phyloP scores from a whole-genome alignment of 2,888 invertebrate genomes.

The Drosophila gaucha region DNA sequence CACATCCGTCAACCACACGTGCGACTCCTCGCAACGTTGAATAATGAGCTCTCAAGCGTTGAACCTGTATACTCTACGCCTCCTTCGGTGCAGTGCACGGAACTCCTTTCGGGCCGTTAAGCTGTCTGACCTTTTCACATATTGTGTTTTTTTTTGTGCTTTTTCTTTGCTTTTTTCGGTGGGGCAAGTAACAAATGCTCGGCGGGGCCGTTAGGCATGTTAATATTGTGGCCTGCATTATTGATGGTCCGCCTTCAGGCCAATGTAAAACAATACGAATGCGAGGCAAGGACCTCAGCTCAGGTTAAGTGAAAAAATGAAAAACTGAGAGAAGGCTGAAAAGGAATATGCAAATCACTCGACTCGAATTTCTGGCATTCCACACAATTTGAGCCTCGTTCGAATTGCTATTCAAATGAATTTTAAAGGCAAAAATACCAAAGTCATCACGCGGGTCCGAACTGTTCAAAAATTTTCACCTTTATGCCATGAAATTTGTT shows the following conservation, averaged over 20 bases:
- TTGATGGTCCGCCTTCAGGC: slow-evolving; percentile 28
- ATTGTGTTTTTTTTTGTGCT: not conserved
- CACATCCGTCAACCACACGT: slow-evolving; percentile 24
- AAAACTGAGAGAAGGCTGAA: too few species aligned
- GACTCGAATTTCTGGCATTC: slow-evolving; percentile 37
- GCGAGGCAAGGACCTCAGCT: slow-evolving; percentile 12
- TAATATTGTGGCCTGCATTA: slow-evolving; percentile 43
- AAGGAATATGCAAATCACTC: slow-evolving; percentile 68
- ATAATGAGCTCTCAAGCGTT: slow-evolving; percentile 47
- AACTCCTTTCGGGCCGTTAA: slow-evolving; percentile 31
- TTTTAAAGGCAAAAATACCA: slow-evolving; percentile 31
- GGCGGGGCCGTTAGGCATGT: slow-evolving; percentile 50
- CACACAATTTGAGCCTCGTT: slow-evolving; percentile 21
- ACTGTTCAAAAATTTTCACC: slow-evolving; percentile 5
- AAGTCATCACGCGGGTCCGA: slow-evolving; percentile 17
- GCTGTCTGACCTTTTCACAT: slow-evolving; percentile 46
- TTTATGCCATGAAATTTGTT: slow-evolving; percentile 14
- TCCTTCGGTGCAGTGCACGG: slow-evolving; percentile 2
- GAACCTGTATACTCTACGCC: slow-evolving; percentile 12
- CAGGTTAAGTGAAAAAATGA: slow-evolving; percentile 17
- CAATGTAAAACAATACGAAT: slow-evolving; percentile 24
- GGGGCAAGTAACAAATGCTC: slow-evolving; percentile 38
- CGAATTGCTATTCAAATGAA: slow-evolving; percentile 22
- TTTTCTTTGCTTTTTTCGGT: not conserved
- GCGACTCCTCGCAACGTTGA: slow-evolving; percentile 35